These are phyloP conservation scores for Microcebus murinus DNA, from an alignment of 2,113 vertebrate species.

Conservation along the genomic window DNA sequence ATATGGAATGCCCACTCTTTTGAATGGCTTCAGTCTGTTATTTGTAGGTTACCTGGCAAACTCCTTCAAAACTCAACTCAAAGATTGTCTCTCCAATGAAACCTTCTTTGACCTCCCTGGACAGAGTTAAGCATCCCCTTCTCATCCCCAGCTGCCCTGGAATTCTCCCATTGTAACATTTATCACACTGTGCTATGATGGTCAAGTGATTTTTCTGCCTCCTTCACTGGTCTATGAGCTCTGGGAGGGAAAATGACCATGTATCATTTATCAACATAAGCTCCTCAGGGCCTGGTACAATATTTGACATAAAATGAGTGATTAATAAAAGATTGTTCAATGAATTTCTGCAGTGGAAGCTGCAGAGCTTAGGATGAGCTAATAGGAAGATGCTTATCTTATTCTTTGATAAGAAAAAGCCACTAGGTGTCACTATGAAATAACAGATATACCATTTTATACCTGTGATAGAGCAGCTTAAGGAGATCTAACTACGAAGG, in stretches of 20 bases:
- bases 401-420: conserved; percentile 52
- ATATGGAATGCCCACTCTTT: not conserved
- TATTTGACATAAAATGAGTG: conserved; percentile 37
- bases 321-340: conserved; percentile 41
- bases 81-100: not conserved
- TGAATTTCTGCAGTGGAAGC: not conserved
- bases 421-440: conserved; percentile 80
- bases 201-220: not conserved
- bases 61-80: not conserved
- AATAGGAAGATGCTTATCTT: not conserved
- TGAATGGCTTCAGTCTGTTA: not conserved
- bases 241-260: not conserved
- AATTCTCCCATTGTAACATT: not conserved
- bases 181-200: not conserved
- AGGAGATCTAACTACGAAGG: not conserved
- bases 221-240: not conserved
- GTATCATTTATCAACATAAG: not conserved
- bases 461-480: not conserved
- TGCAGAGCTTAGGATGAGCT: not conserved
- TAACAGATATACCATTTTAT: conserved; percentile 54
- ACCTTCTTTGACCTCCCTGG: not conserved
- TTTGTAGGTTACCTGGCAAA: conserved; percentile 11
- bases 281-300: not conserved
- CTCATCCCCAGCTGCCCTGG: not conserved
- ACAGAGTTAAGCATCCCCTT: not conserved